A percentile compares a stretch with the other conserved stretches of the same genome.
These are phyloP conservation scores for Hemicordylus capensis DNA, from an alignment of 2,113 vertebrate species.

Conservation along the genomic window DNA sequence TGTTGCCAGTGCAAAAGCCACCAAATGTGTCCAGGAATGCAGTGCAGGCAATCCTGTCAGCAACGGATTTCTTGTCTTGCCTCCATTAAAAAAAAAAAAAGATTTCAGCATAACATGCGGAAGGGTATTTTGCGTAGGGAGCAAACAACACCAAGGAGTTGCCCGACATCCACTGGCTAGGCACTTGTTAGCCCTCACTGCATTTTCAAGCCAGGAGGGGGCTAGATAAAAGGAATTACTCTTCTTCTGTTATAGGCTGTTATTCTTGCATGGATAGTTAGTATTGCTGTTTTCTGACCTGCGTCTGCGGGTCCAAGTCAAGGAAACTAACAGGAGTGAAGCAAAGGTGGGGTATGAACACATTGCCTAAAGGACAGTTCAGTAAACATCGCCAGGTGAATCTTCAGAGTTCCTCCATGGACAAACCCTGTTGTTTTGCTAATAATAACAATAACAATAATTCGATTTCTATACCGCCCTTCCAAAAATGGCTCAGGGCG, in stretches of 20 bases:
- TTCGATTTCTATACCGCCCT: too few relatives aligned
- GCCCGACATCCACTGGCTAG: slow-evolving; percentile 7
- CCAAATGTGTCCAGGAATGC: slow-evolving; percentile 60
- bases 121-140: slow-evolving; percentile 27
- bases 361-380: slow-evolving; percentile 52
- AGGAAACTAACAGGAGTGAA: slow-evolving; percentile 56
- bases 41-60: slow-evolving; percentile 37
- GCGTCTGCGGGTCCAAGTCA: slow-evolving; percentile 50
- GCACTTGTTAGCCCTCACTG: slow-evolving; percentile 30
- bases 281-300: slow-evolving; percentile 67
- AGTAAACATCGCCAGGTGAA: slow-evolving; percentile 58
- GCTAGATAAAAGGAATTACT: slow-evolving; percentile 76
- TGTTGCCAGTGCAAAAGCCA: slow-evolving; percentile 54
- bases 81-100: slow-evolving; percentile 65
- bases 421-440: slow-evolving; percentile 60
- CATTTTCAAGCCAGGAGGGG: slow-evolving; percentile 57
- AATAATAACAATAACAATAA: too few relatives aligned
- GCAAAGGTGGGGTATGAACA: slow-evolving; percentile 58
- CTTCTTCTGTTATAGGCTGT: slow-evolving; percentile 71
- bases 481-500: too few relatives aligned
- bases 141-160: slow-evolving; percentile 24
- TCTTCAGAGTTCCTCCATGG: slow-evolving; percentile 59
- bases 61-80: slow-evolving; percentile 40
- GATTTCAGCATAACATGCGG: slow-evolving; percentile 48
- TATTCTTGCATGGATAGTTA: slow-evolving; percentile 69